phyloP scores from a whole-genome alignment of 2,888 invertebrate species.

The Phrixothrix hirtus region DNA sequence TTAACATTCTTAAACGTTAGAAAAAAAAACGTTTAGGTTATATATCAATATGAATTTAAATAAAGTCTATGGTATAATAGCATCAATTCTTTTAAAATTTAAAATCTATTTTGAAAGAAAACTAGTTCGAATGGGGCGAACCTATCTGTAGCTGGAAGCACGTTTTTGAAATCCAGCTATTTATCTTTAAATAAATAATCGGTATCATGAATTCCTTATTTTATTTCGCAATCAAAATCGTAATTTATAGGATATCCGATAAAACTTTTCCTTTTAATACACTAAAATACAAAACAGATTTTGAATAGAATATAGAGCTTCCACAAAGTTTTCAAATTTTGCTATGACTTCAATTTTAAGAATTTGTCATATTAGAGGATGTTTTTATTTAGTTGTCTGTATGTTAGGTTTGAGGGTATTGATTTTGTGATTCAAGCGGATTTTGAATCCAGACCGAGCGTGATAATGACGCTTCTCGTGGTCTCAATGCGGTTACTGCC shows the following conservation, averaged over 20 bases:
- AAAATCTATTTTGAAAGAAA: too few relatives aligned
- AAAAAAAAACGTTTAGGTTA: too few relatives aligned
- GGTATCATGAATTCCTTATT: constrained; percentile 17
- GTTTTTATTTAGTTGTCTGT: constrained; percentile 16
- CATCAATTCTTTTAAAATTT: too few relatives aligned
- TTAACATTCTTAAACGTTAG: too few relatives aligned
- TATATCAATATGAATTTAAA: too few relatives aligned
- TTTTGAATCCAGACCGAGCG: constrained; percentile 31
- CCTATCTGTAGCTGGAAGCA: constrained; percentile 17
- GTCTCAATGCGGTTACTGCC: constrained; percentile 33
- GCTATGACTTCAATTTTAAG: too few relatives aligned
- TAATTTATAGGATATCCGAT: constrained; percentile 38
- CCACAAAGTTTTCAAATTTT: too few relatives aligned
- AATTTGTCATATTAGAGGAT: too few relatives aligned
- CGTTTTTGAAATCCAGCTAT: constrained; percentile 23
- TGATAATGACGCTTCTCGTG: constrained; percentile 33
- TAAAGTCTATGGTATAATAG: too few relatives aligned
- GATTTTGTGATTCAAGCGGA: constrained; percentile 34
- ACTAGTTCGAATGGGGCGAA: too few relatives aligned
- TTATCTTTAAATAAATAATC: constrained; percentile 31
- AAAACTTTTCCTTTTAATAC: constrained; percentile 31
- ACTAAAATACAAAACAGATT: constrained; percentile 25
- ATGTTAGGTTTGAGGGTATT: constrained; percentile 21
- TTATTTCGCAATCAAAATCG: constrained; percentile 32
- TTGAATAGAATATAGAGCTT: too few relatives aligned